phyloP scores from a whole-genome alignment of 1,140 invertebrate species.

The Drosophila melanogaster region DNA sequence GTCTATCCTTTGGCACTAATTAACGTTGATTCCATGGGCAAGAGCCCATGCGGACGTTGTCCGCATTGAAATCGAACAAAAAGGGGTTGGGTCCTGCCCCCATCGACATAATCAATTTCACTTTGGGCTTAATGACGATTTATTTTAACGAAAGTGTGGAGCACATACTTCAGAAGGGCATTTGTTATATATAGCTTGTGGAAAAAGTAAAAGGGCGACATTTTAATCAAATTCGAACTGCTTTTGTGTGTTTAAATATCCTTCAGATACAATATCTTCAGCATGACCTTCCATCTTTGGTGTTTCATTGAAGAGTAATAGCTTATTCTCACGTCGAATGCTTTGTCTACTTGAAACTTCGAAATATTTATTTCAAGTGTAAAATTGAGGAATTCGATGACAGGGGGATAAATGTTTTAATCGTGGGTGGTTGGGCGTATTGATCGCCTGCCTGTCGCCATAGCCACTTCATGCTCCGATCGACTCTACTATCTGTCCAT shows the following conservation, averaged over 20 bases:
- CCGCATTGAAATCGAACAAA: not conserved
- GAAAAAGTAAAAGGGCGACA: no score
- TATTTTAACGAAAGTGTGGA: not conserved
- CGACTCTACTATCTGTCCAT: slow-evolving; percentile 38
- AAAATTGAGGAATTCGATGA: slow-evolving; percentile 4
- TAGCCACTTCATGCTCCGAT: slow-evolving; percentile 55
- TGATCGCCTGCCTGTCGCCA: slow-evolving; percentile 58
- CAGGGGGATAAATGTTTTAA: not conserved
- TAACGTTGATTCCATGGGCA: slow-evolving; percentile 45
- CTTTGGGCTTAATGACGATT: not conserved
- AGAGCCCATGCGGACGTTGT: not conserved
- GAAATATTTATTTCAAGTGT: not conserved
- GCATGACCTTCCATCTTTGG: no score
- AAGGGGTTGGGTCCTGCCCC: no score
- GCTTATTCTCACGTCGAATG: no score
- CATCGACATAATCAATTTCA: not conserved
- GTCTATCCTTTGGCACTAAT: slow-evolving; percentile 53
- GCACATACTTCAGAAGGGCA: no score
- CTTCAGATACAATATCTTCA: no score
- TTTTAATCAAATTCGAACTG: no score
- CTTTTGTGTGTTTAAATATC: no score
- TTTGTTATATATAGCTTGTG: no score
- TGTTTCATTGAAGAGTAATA: no score
- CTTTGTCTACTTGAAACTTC: no score
- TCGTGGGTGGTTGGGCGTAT: slow-evolving; percentile 8